A percentile compares a stretch with the other conserved stretches of the same genome.
phyloP scores from a whole-genome alignment of 1,140 invertebrate species.

The Achroia grisella region DNA sequence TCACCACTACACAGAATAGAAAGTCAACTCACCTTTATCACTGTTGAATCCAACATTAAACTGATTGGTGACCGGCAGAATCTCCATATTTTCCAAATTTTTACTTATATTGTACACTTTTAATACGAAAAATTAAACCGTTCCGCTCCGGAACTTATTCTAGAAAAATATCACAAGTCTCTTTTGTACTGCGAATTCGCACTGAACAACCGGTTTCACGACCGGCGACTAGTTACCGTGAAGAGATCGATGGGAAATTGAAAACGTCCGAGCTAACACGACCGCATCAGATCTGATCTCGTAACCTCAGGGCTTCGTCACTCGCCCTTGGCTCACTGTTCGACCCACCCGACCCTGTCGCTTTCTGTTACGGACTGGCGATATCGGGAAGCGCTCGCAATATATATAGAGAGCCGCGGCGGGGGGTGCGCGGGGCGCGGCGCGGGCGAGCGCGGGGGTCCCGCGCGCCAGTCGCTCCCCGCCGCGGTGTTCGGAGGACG shows the following conservation, averaged over 20 bases:
- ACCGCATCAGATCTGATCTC: conserved; percentile 70
- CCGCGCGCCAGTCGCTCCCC: conserved; percentile 50
- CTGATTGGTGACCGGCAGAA: conserved; percentile 72
- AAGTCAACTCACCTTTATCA: conserved; percentile 73
- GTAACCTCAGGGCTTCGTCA: conserved; percentile 65
- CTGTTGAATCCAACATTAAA: conserved; percentile 72
- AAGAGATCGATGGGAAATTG: conserved; percentile 60
- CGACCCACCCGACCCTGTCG: conserved; percentile 64
- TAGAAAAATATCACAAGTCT: conserved; percentile 74
- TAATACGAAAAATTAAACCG: conserved; percentile 51
- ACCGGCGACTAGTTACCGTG: conserved; percentile 58
- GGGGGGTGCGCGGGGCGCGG: conserved; percentile 42
- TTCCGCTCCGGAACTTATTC: conserved; percentile 62
- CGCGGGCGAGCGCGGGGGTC: conserved; percentile 50
- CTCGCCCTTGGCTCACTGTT: conserved; percentile 54
- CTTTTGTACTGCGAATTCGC: conserved; percentile 71
- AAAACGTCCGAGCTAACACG: conserved; percentile 54
- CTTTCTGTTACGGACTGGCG: conserved; percentile 64
- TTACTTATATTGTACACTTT: conserved; percentile 74
- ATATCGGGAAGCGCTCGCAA: conserved; percentile 25
- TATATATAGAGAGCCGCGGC: conserved; percentile 52
- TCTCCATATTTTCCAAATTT: conserved; percentile 74
- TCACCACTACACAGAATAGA: conserved; percentile 49
- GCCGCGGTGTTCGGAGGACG: conserved; percentile 26
- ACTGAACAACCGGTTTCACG: conserved; percentile 46